Evolutionary conservation across 1,140 invertebrate species (phyloP).

Genomic region (Eumaeus atala): DNA sequence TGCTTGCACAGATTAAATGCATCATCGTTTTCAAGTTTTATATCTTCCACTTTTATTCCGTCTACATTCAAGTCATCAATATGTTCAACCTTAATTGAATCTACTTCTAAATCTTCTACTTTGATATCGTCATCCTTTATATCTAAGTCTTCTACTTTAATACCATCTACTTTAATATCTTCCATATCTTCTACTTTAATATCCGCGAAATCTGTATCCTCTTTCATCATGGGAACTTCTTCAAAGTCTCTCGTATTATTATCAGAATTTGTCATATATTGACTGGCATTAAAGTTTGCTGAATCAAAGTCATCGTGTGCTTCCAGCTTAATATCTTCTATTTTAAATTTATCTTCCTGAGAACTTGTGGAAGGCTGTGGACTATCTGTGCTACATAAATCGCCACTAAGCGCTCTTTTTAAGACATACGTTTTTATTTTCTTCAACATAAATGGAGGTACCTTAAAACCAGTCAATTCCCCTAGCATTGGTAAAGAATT

Average conservation of each 20-base stretch:
- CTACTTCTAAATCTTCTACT: conserved; percentile 51
- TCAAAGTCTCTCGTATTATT: conserved; percentile 46
- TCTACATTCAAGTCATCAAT: conserved; percentile 58
- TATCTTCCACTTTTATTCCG: conserved; percentile 60
- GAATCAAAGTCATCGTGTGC: conserved; percentile 48
- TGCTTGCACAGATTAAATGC: conserved; percentile 57
- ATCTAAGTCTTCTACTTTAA: conserved; percentile 61
- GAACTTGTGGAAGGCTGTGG: conserved; percentile 55
- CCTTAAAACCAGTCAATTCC: conserved; percentile 82
- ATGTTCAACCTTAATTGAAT: conserved; percentile 54
- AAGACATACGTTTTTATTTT: conserved; percentile 80
- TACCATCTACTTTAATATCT: conserved; percentile 59
- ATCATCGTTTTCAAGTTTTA: conserved; percentile 60
- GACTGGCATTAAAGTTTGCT: conserved; percentile 53
- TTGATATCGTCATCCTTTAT: conserved; percentile 58
- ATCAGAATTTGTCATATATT: conserved; percentile 50
- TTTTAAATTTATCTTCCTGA: conserved; percentile 53
- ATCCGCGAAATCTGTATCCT: conserved; percentile 59
- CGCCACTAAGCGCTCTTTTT: conserved; percentile 47
- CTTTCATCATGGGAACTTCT: conserved; percentile 50
- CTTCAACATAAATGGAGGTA: conserved; percentile 81
- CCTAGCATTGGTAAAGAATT: conserved; percentile 78
- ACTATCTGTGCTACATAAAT: conserved; percentile 47
- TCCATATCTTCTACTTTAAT: conserved; percentile 66
- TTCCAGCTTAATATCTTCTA: conserved; percentile 56